These are phyloP conservation scores for Tetranychus piercei DNA, from an alignment of 2,888 invertebrate species.

Conservation along the genomic window DNA sequence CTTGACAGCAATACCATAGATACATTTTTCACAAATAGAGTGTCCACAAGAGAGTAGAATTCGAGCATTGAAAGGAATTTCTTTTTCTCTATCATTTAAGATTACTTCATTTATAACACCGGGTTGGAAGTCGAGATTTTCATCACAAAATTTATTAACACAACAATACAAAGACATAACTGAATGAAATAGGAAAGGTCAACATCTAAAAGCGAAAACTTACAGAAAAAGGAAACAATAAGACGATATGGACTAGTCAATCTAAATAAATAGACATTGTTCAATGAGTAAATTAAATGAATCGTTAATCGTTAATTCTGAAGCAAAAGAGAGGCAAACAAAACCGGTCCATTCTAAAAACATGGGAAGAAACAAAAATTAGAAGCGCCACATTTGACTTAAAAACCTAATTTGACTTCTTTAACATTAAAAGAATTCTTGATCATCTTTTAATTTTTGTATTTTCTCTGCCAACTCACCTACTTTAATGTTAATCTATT, in stretches of 20 bases:
- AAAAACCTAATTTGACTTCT: background rate
- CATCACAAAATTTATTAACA: background rate
- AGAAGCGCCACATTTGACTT: background rate
- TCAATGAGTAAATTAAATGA: no score
- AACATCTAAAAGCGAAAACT: no score
- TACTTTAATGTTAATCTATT: no score
- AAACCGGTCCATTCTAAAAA: no score
- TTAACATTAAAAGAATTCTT: background rate
- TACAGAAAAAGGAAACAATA: no score
- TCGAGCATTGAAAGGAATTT: background rate
- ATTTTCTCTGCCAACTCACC: no score
- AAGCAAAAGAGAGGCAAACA: no score
- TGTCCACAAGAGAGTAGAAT: slow-evolving; percentile 7
- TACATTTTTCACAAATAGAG: slow-evolving; percentile 3
- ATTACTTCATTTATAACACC: background rate
- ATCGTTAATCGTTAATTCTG: no score
- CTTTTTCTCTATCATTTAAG: background rate
- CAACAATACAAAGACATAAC: background rate
- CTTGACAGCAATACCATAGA: background rate
- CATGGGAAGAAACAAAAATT: background rate
- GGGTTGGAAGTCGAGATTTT: background rate
- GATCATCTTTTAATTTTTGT: no score
- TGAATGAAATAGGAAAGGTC: no score
- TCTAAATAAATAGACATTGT: no score
- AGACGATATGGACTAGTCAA: no score